Evolutionary conservation across 1,140 invertebrate species (phyloP).

Genomic region (Heliconius himera): DNA sequence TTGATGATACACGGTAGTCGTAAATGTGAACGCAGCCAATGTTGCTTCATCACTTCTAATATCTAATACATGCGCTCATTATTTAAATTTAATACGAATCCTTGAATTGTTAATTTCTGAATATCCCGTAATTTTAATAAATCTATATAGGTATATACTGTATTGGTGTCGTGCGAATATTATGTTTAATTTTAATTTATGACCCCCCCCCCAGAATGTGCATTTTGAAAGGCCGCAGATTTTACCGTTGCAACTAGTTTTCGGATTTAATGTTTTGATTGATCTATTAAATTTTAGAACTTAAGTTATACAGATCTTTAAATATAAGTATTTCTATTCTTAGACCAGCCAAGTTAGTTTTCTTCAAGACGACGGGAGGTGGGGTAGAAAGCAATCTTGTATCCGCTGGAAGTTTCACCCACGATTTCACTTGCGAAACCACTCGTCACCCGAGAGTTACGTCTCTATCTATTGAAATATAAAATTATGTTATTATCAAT

Average conservation of each 20-base stretch:
- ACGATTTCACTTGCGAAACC: slow-evolving; percentile 70
- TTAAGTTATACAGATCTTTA: not conserved
- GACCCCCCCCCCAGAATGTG: not conserved
- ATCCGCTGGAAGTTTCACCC: slow-evolving; percentile 73
- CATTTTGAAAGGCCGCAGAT: not conserved
- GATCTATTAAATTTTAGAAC: not conserved
- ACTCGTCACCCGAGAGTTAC: slow-evolving; percentile 50
- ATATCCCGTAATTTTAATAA: slow-evolving; percentile 15
- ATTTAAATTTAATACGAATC: slow-evolving; percentile 29
- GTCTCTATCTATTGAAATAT: slow-evolving; percentile 14
- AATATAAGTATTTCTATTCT: slow-evolving; percentile 12
- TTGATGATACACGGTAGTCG: not conserved
- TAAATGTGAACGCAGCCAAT: not conserved
- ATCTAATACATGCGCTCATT: slow-evolving; percentile 17
- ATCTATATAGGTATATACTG: no score
- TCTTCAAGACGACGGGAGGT: slow-evolving; percentile 59
- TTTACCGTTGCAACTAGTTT: slow-evolving; percentile 9
- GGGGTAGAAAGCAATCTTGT: slow-evolving; percentile 74
- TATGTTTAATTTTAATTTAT: not conserved
- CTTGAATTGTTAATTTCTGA: slow-evolving; percentile 34
- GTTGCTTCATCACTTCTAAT: slow-evolving; percentile 25
- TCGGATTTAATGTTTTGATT: not conserved
- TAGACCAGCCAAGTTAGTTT: slow-evolving; percentile 50
- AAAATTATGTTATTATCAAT: not conserved
- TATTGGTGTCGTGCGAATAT: slow-evolving; percentile 19